Conservation (phyloP, 2,888 invertebrate species). For the Eilema griseolum region DNA sequence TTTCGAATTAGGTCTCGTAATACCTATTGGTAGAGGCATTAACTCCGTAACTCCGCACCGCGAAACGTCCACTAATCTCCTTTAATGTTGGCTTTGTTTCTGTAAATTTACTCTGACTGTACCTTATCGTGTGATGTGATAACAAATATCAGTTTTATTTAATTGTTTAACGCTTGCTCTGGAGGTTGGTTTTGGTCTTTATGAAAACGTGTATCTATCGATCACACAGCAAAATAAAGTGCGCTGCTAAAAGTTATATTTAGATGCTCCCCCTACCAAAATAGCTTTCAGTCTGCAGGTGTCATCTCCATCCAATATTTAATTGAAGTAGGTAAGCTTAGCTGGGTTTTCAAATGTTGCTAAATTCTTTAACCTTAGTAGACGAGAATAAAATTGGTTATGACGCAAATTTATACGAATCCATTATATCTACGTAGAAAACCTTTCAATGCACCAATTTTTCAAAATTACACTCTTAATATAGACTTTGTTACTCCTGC, state of each 20-base stretch:
- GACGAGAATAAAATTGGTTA: constrained; percentile 29
- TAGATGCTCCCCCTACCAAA: neutral
- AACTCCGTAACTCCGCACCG: constrained; percentile 53
- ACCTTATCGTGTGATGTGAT: constrained; percentile 50
- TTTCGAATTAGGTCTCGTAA: neutral
- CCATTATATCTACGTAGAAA: constrained; percentile 29
- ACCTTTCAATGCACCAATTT: constrained; percentile 48
- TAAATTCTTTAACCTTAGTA: neutral
- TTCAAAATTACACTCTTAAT: neutral
- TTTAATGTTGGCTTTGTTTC: constrained; percentile 71
- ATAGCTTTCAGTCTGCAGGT: neutral
- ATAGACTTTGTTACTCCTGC: neutral
- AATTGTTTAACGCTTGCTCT: constrained; percentile 30
- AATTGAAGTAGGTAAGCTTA: neutral
- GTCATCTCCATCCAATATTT: neutral
- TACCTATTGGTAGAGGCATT: constrained; percentile 72
- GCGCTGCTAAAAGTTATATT: constrained; percentile 16
- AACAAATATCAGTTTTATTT: constrained; percentile 54
- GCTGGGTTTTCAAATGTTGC: neutral
- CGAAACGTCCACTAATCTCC: constrained; percentile 67
- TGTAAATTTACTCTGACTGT: constrained; percentile 65
- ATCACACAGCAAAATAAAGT: constrained; percentile 30
- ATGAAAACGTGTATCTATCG: constrained; percentile 22
- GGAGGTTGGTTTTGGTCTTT: constrained; percentile 5
- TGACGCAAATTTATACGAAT: constrained; percentile 50